Conservation (phyloP, 2,113 vertebrate species). For the Rattus norvegicus region GRCr8 NC_086032.1:40667001-40667500, state of each 20-base stretch:
- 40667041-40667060: neutral
- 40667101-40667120: conserved; percentile 13
- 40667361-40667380: neutral
- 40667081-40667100: neutral
- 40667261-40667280: neutral
- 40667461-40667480: neutral
- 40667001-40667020: neutral
- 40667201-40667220: neutral
- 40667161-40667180: neutral
- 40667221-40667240: conserved; percentile 29
- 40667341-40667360: neutral
- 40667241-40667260: conserved; percentile 21
- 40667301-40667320: conserved; percentile 14
- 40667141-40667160: neutral
- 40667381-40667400: neutral
- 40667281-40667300: neutral
- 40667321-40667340: neutral
- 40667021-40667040: neutral
- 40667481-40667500: neutral
- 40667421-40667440: neutral
- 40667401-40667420: neutral
- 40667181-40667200: neutral
- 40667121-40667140: neutral
- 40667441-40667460: neutral
- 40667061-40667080: conserved; percentile 35